Evolutionary conservation across 2,888 invertebrate species (phyloP).

Genomic region (Gandaritis pyraliata): DNA sequence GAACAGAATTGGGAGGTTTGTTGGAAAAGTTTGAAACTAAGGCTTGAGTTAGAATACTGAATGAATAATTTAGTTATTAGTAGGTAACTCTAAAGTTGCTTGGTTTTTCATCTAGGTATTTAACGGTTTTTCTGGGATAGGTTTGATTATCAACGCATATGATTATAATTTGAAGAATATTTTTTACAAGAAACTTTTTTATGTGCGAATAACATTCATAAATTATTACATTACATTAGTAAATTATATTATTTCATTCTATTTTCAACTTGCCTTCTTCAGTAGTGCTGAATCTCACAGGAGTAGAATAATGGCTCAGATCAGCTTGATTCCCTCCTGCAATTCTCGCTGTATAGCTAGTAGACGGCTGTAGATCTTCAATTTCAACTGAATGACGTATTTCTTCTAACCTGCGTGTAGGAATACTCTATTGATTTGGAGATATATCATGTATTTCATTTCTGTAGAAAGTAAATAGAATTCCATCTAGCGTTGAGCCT

Average conservation of each 20-base stretch:
- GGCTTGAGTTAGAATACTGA: no score
- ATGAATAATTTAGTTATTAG: not conserved
- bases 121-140: no score
- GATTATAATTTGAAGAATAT: no score
- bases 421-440: not conserved
- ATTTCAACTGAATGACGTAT: slow-evolving; percentile 71
- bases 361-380: slow-evolving; percentile 72
- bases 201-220: no score
- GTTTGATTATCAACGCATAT: no score
- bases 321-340: slow-evolving; percentile 79
- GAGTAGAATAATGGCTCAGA: slow-evolving; percentile 71
- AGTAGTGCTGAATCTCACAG: slow-evolving; percentile 74
- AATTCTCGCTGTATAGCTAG: slow-evolving; percentile 72
- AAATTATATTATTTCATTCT: no score
- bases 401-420: slow-evolving; percentile 62
- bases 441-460: not conserved
- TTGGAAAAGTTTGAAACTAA: not conserved
- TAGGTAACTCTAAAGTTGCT: no score
- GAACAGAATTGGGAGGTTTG: not conserved
- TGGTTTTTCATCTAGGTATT: no score
- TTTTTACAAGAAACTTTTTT: no score
- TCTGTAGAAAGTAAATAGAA: not conserved
- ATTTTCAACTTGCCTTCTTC: slow-evolving; percentile 69
- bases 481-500: slow-evolving; percentile 6
- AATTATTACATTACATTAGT: no score